Evolutionary conservation across 92 coral and sea anemone species (phyloP), one percentile per base, ranked within the genome.

Genomic region (Palythoa grandis): DNA sequence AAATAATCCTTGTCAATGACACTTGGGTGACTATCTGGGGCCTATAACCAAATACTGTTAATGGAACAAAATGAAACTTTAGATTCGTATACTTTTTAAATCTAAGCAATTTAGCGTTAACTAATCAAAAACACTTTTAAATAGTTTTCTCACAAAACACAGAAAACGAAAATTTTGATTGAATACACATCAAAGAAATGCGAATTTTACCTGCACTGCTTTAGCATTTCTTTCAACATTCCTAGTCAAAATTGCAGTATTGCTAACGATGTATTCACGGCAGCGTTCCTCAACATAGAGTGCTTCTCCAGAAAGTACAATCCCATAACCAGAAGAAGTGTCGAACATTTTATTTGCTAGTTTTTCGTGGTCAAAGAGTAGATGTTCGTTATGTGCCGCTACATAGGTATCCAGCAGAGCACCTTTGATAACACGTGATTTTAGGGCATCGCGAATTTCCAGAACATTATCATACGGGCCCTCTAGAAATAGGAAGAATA

Each of bases 301-400:
- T 24, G 83, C 92, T 12, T 67, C 86, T 40, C 92, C 92, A 69
- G 92, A 89, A 60, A 89, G 87, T n/a, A 86, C 92, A 3, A 89
- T 87, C 71, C 92, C 92, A 69, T 89, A 89, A 52, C 92, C 92
- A 86, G 87, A 79, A 65, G 87, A 54, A 6, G 68, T 69, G 12
- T 79, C 83, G 3, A 89, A 56, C 83, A 89, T 58, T 60, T 77
- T 80, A 56, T 52, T 78, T 2, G 86, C 87, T 12, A 38, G 58
- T 56, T 86, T 74, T 35, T 89, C 91, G 69, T 80, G 56, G 84
- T 79, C 72, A 68, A 89, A 76, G 1, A 89, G 43, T 13, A 58
- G 43, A 15, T 79, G 83, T 11, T 76, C 70, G 68, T 86, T 8
- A 4, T 89, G 83, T 29, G 89, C 92, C 16, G 92, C 92, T 13